phyloP scores from a whole-genome alignment of 2,113 vertebrate genomes.

The Notothenia coriiceps region DNA sequence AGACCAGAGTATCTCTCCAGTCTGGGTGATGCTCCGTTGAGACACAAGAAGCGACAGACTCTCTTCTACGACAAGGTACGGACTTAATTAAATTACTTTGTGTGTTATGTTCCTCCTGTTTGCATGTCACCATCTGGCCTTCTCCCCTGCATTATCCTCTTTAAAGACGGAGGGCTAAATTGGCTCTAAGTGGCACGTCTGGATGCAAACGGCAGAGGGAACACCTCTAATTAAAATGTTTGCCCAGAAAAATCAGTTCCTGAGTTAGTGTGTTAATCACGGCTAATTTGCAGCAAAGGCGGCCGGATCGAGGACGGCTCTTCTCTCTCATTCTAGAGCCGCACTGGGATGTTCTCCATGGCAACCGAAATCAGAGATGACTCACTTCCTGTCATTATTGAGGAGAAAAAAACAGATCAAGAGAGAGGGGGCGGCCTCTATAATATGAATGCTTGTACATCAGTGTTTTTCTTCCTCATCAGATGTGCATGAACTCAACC shows the following conservation, averaged over 20 bases:
- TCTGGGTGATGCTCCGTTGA: neutral
- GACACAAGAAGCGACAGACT: constrained; percentile 6
- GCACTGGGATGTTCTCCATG: constrained; percentile 75
- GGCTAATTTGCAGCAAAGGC: constrained; percentile 78
- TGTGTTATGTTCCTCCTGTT: constrained; percentile 61
- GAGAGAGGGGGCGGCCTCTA: constrained; percentile 1
- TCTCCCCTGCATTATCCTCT: constrained; percentile 69
- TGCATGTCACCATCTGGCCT: constrained; percentile 75
- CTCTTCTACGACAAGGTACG: constrained; percentile 51
- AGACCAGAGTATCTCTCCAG: neutral
- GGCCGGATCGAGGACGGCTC: constrained; percentile 38
- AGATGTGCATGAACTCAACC: constrained; percentile 52
- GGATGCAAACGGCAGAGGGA: constrained; percentile 80
- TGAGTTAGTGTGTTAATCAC: constrained; percentile 83
- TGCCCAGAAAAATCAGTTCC: constrained; percentile 84
- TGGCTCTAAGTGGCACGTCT: constrained; percentile 81
- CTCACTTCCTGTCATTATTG: constrained; percentile 39
- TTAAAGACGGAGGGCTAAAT: constrained; percentile 75
- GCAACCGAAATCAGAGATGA: constrained; percentile 68
- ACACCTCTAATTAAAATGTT: constrained; percentile 85
- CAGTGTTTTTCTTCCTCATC: constrained; percentile 27
- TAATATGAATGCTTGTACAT: constrained; percentile 18
- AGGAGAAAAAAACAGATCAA: constrained; percentile 22
- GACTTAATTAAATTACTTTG: constrained; percentile 28
- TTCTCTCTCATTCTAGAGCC: constrained; percentile 30